These are phyloP conservation scores for Pseudorectes ferrugineus DNA, from an alignment of 2,113 vertebrate genomes.

Conservation along the genomic window DNA sequence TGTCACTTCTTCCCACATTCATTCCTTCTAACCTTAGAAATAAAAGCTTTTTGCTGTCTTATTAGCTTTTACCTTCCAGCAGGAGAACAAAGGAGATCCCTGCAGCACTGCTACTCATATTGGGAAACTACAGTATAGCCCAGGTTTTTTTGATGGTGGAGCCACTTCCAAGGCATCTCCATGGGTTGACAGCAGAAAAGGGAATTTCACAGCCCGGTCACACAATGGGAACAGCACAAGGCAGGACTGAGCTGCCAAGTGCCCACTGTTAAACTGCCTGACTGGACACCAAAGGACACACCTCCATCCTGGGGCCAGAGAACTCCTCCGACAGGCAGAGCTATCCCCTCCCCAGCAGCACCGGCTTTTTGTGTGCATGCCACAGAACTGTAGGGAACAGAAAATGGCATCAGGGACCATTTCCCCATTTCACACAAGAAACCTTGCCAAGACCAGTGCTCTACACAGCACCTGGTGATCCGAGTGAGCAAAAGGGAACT, in stretches of 20 bases:
- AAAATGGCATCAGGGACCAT: not conserved
- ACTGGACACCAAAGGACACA: not conserved
- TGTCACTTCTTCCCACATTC: not conserved
- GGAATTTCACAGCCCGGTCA: not conserved
- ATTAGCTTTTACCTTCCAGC: not conserved
- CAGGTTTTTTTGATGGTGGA: not conserved
- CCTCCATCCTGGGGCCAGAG: not conserved
- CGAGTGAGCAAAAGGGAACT: not conserved
- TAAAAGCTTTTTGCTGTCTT: not conserved
- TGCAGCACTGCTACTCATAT: not conserved
- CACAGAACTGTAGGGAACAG: accelerated
- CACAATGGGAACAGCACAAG: accelerated
- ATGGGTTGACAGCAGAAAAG: not conserved
- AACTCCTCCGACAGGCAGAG: not conserved
- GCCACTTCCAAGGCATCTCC: not conserved
- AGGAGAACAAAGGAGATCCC: not conserved
- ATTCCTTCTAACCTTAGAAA: not conserved
- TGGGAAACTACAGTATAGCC: not conserved
- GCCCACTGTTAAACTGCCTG: not conserved
- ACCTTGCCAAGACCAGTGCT: not conserved
- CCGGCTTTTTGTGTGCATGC: accelerated
- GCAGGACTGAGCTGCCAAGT: not conserved
- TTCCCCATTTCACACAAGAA: not conserved
- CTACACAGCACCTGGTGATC: not conserved
- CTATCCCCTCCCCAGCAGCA: not conserved